Percentiles rank a stretch among this genome's conserved stretches.
Conservation (phyloP, 2,888 invertebrate genomes). For the Agriotes lineatus region DNA sequence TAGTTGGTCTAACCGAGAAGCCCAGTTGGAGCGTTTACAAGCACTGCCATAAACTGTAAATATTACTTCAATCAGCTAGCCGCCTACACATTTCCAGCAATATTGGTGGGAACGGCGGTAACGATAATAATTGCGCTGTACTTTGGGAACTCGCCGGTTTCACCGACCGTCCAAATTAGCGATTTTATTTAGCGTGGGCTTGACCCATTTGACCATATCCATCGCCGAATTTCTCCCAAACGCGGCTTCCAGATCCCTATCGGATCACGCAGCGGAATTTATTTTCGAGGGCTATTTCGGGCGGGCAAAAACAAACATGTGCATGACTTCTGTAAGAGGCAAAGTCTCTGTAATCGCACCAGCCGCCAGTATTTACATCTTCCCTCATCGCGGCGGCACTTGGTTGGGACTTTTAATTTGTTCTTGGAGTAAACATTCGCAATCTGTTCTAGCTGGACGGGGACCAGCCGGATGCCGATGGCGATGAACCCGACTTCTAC, state of each 20-base stretch:
- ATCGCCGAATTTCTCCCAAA: neutral
- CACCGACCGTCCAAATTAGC: neutral
- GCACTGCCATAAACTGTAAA: too few species aligned
- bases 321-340: neutral
- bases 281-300: neutral
- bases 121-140: too few species aligned
- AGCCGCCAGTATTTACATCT: neutral
- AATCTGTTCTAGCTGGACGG: conserved; percentile 80
- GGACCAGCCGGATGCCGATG: conserved; percentile 82
- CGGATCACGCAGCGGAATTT: neutral
- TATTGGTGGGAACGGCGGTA: too few species aligned
- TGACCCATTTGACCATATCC: neutral
- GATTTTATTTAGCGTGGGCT: neutral
- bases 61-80: too few species aligned
- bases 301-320: conserved; percentile 3
- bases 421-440: conserved; percentile 34
- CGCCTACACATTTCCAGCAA: too few species aligned
- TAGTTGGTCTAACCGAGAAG: too few species aligned
- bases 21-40: too few species aligned
- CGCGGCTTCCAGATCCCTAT: neutral
- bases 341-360: neutral
- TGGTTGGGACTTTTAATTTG: conserved; percentile 2
- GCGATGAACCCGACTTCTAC: conserved; percentile 94
- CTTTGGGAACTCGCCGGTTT: neutral
- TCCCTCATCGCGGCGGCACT: conserved; percentile 14